Evolutionary conservation across 2,797 vertebrate species (phyloP), one percentile per base, ranked within the genome.

Genomic region (Vireo griseus): DNA sequence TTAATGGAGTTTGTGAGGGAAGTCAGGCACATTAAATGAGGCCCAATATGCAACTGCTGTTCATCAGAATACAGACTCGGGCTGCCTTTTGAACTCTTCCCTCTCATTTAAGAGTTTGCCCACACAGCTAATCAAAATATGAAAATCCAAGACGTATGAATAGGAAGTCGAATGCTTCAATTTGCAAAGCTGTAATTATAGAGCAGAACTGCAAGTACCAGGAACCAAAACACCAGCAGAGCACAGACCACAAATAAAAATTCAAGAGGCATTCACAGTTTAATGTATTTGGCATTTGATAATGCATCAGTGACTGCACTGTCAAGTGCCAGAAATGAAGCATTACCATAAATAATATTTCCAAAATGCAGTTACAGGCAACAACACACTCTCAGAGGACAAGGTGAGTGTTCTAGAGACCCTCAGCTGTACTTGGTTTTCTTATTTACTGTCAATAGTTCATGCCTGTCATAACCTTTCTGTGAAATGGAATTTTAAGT

Each of bases 71-170:
- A 84, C 37, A 24, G 8, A 69, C 80, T 91, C 67, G 10, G 75
- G 57, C 63, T 95, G 91, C 91, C 88, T 97, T 95, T 44, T 91
- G 87, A 97, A 91, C 91, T 79, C 81, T 78, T 88, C 65, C 65
- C 82, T 92, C 83, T 87, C 52, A 92, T 92, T 91, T 77, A 91
- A 76, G 61, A 92, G 77, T 94, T 94, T 93, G 69, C 83, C 92
- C 92, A 95, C 91, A 97, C 28, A 87, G 90, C 80, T 92, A 95
- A 97, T 94, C 88, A 94, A 95, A 93, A 93, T 96, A 95, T 72
- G 76, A 93, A 86, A 90, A 94, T 79, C 73, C 69, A 92, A 63
- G 84, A 94, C 3, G 6, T 77, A 86, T 71, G 84, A 92, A 88
- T 62, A 57, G 83, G 86, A 94, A 96, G 80, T 66, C 10, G 1